These are phyloP conservation scores for Chiloscyllium punctatum DNA, from an alignment of 2,797 vertebrate species.

Conservation along the genomic window DNA sequence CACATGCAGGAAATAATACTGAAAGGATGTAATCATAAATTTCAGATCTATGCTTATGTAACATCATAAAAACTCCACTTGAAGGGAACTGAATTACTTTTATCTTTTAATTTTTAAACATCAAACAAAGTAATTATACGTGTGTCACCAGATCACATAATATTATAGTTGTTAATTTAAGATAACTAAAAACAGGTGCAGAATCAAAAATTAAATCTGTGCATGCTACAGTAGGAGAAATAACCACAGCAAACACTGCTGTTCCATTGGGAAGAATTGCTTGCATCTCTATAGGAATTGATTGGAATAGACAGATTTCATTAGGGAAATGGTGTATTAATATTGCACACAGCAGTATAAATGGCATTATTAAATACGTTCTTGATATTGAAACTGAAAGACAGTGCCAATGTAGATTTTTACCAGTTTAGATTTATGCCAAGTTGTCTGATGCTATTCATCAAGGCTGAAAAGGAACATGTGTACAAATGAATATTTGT, in stretches of 20 bases:
- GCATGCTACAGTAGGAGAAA: neutral
- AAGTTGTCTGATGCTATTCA: too few relatives aligned
- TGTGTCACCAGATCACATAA: neutral
- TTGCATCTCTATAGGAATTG: neutral
- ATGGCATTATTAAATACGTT: neutral
- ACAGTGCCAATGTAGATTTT: neutral
- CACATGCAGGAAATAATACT: neutral
- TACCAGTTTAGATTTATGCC: neutral
- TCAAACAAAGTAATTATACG: neutral
- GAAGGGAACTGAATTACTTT: neutral
- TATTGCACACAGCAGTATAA: neutral
- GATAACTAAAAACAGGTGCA: neutral
- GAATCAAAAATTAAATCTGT: neutral
- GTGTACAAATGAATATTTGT: neutral
- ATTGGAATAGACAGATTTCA: conserved; percentile 1
- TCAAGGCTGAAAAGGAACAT: neutral
- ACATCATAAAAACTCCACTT: neutral
- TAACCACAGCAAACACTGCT: neutral
- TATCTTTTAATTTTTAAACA: neutral
- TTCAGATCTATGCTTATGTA: neutral
- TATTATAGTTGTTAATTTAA: neutral
- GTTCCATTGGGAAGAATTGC: neutral
- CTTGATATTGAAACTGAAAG: neutral
- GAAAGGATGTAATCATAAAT: neutral
- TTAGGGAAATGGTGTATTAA: neutral